phyloP scores from a whole-genome alignment of 2,113 vertebrate species.

The Cyphomyrus discorhynchus region DNA sequence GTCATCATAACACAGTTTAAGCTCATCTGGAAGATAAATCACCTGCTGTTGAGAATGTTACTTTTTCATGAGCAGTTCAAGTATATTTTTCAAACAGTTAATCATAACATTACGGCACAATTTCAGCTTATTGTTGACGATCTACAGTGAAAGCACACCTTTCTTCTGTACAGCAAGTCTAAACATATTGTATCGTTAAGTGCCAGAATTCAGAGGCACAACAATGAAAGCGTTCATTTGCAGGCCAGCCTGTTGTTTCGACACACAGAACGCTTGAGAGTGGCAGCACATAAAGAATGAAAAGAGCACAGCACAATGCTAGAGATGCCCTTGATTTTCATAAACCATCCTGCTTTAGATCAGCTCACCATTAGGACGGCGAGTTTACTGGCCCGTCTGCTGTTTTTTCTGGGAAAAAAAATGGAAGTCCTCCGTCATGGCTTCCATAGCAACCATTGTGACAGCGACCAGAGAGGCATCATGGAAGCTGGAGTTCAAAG shows the following conservation, averaged over 20 bases:
- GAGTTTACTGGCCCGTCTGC: not conserved
- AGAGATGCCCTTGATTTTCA: not conserved
- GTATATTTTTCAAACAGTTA: not conserved
- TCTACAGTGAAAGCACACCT: not conserved
- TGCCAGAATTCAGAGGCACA: not conserved
- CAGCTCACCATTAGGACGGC: not conserved
- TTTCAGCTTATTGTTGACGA: not conserved
- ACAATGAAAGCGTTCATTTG: not conserved
- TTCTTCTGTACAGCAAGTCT: not conserved
- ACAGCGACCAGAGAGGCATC: constrained; percentile 20
- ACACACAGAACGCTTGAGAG: not conserved
- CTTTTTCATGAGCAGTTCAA: not conserved
- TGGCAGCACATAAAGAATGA: not conserved
- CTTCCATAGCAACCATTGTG: constrained; percentile 32
- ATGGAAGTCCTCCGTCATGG: constrained; percentile 13
- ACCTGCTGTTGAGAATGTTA: not conserved
- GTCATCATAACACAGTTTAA: not conserved
- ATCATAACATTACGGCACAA: not conserved
- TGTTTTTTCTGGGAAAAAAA: not conserved
- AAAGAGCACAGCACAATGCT: not conserved
- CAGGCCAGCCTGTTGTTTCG: not conserved
- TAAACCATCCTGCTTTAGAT: not conserved
- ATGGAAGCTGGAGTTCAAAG: constrained; percentile 32
- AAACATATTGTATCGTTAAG: not conserved
- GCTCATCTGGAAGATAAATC: not conserved